A percentile compares a stretch with the other conserved stretches of the same genome.
Conservation (phyloP, 2,888 invertebrate genomes). For the Dicranocentrus wangi region DNA sequence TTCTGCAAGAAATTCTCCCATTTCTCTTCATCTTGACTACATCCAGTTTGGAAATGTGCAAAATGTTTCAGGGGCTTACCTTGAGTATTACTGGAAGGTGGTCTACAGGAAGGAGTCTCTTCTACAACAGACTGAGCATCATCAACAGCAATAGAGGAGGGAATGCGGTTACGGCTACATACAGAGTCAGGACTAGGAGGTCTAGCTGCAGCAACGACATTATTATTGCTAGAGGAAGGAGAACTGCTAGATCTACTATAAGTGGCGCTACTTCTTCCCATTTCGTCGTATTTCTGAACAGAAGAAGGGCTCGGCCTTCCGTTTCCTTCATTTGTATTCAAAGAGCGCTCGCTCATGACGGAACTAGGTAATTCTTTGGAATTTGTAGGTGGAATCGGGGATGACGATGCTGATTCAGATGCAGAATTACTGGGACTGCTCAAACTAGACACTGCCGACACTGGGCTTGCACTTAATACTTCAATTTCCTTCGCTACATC, state of each 20-base stretch:
- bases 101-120: slow-evolving; percentile 60
- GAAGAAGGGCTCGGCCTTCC: not conserved
- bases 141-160: slow-evolving; percentile 55
- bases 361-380: slow-evolving; percentile 29
- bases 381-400: slow-evolving; percentile 62
- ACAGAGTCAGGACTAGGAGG: slow-evolving; percentile 56
- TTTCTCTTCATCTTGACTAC: slow-evolving; percentile 60
- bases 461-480: slow-evolving; percentile 64
- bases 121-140: slow-evolving; percentile 62
- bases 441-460: slow-evolving; percentile 67
- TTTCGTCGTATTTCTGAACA: slow-evolving; percentile 36
- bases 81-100: slow-evolving; percentile 69
- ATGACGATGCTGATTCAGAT: slow-evolving; percentile 66
- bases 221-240: slow-evolving; percentile 55
- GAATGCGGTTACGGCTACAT: slow-evolving; percentile 42
- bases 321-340: slow-evolving; percentile 52
- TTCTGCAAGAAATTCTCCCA: slow-evolving; percentile 70
- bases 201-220: slow-evolving; percentile 48
- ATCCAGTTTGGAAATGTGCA: slow-evolving; percentile 51
- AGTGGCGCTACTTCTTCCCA: slow-evolving; percentile 37
- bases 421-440: slow-evolving; percentile 63
- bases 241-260: slow-evolving; percentile 60
- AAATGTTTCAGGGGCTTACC: slow-evolving; percentile 67
- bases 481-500: slow-evolving; percentile 59
- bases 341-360: slow-evolving; percentile 40